Conservation (phyloP, 2,113 vertebrate species). For the Cryptomyrus ogoouensis region DNA sequence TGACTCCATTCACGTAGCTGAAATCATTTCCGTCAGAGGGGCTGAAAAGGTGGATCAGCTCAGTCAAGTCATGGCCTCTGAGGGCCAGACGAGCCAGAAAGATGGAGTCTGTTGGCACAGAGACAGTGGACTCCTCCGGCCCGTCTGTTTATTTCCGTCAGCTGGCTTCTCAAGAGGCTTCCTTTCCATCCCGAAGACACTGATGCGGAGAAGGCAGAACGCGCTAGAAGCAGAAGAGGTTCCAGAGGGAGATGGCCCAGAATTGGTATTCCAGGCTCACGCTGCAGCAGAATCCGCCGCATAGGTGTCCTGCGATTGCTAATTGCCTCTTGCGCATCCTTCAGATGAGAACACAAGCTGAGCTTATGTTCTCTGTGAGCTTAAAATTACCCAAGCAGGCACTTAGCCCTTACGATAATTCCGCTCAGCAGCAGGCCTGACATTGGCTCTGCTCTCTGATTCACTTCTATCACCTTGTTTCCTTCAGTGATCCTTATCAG, state of each 20-base stretch:
- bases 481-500: slow-evolving; percentile 41
- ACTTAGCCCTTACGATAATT: slow-evolving; percentile 33
- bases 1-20: not conserved
- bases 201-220: slow-evolving; percentile 8
- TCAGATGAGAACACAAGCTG: not conserved
- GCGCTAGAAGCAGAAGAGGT: not conserved
- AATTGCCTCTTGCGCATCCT: not conserved
- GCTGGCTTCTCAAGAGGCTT: not conserved
- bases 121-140: not conserved
- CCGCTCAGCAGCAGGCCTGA: slow-evolving; percentile 30
- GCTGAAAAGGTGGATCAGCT: not conserved
- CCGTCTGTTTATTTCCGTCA: slow-evolving; percentile 8
- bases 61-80: not conserved
- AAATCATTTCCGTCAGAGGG: slow-evolving; percentile 2
- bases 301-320: not conserved
- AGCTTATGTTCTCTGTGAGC: slow-evolving; percentile 11
- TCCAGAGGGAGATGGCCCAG: not conserved
- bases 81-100: not conserved
- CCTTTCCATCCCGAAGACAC: not conserved
- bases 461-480: slow-evolving; percentile 48
- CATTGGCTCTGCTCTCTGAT: slow-evolving; percentile 26
- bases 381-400: slow-evolving; percentile 17
- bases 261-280: not conserved
- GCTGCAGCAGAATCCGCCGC: not conserved
- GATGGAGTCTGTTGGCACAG: not conserved